These are phyloP conservation scores for Eristalis arbustorum DNA, from an alignment of 2,888 invertebrate species.

Conservation along the genomic window DNA sequence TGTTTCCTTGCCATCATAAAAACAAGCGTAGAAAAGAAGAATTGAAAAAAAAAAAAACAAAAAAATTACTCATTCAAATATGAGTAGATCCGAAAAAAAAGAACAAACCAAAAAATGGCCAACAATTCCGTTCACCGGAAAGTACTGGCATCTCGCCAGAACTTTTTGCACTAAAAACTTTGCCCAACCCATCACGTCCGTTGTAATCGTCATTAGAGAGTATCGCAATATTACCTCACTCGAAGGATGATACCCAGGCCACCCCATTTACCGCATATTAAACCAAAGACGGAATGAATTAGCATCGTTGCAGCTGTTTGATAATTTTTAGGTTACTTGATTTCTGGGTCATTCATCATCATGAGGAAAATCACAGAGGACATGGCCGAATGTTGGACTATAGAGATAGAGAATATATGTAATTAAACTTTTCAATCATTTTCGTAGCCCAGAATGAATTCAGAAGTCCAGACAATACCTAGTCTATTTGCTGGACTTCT, in stretches of 20 bases:
- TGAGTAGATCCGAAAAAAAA: conserved; percentile 23
- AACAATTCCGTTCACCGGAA: conserved; percentile 44
- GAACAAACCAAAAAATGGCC: conserved; percentile 47
- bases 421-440: conserved; percentile 69
- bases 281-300: conserved; percentile 62
- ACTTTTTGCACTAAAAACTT: conserved; percentile 57
- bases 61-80: conserved; percentile 10
- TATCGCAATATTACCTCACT: conserved; percentile 61
- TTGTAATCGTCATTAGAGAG: conserved; percentile 69
- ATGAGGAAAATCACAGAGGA: conserved; percentile 40
- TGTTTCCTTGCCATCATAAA: conserved; percentile 28
- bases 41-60: neutral
- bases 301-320: conserved; percentile 71
- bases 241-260: conserved; percentile 30
- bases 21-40: neutral
- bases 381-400: conserved; percentile 13
- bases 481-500: conserved; percentile 43
- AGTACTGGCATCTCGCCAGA: conserved; percentile 54
- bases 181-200: conserved; percentile 54
- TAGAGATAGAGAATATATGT: conserved; percentile 48
- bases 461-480: neutral
- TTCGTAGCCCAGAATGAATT: conserved; percentile 39
- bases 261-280: conserved; percentile 27
- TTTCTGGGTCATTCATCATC: conserved; percentile 70
- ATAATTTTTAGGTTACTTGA: conserved; percentile 70